Percentiles rank a stretch among this genome's conserved stretches.
phyloP scores from a whole-genome alignment of 2,113 vertebrate genomes.

The Phoenicopterus ruber region DNA sequence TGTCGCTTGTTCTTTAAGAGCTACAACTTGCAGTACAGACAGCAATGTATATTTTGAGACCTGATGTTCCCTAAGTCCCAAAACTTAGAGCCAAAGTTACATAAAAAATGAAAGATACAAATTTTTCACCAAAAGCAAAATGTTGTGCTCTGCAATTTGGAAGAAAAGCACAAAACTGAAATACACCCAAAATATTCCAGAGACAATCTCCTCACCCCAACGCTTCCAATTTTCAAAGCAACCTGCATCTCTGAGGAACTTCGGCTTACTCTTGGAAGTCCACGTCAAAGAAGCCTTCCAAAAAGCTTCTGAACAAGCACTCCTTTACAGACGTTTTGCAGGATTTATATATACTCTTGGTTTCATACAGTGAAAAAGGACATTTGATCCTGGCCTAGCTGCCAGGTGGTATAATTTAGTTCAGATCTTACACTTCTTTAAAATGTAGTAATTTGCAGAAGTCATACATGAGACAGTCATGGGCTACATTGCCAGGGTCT shows the following conservation, averaged over 20 bases:
- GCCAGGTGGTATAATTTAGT: neutral
- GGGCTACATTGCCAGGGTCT: accelerated
- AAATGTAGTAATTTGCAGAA: neutral
- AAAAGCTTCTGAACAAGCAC: neutral
- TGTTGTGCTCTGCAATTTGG: neutral
- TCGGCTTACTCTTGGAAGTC: neutral
- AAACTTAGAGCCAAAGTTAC: neutral
- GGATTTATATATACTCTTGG: neutral
- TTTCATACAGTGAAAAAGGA: neutral
- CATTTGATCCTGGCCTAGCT: neutral
- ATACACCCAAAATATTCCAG: neutral
- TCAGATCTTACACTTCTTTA: neutral
- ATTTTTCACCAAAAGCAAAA: neutral
- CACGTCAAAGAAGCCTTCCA: neutral
- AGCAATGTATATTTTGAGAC: neutral
- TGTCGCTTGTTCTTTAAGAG: neutral
- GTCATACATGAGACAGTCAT: neutral
- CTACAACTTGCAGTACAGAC: neutral
- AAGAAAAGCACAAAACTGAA: neutral
- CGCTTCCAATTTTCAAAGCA: neutral
- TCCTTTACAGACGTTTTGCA: neutral
- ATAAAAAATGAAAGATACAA: neutral
- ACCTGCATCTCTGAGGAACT: neutral
- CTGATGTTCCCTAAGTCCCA: neutral
- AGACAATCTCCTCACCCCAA: neutral